phyloP scores from a whole-genome alignment of 2,888 invertebrate genomes.

The Laspeyria flexula region DNA sequence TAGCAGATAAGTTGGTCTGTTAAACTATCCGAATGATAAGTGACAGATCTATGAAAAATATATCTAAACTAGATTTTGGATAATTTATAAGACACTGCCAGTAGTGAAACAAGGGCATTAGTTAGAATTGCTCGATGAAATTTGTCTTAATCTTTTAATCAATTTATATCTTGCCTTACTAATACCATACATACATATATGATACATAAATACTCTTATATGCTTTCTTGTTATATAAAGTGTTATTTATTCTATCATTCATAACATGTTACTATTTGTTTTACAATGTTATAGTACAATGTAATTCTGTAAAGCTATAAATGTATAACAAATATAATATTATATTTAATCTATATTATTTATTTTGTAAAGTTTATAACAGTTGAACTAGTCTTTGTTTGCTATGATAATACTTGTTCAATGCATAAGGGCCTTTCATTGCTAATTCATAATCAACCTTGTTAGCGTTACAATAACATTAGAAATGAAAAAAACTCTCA shows the following conservation, averaged over 20 bases:
- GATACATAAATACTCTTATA: slow-evolving; percentile 1
- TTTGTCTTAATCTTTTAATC: neutral
- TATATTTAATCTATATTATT: neutral
- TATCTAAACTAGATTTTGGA: too few relatives aligned
- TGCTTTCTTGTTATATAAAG: neutral
- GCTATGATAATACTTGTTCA: too few relatives aligned
- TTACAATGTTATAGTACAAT: slow-evolving; percentile 20
- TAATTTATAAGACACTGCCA: neutral
- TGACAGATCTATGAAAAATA: too few relatives aligned
- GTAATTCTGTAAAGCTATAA: slow-evolving; percentile 10
- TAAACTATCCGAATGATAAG: too few relatives aligned
- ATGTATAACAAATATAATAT: neutral
- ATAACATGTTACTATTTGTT: slow-evolving; percentile 6
- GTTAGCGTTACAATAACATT: too few relatives aligned
- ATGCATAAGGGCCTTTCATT: too few relatives aligned
- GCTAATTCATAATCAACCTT: too few relatives aligned
- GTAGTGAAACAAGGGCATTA: neutral
- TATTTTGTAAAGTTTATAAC: neutral
- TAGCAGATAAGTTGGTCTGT: too few relatives aligned
- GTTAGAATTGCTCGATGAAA: neutral
- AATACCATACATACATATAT: slow-evolving; percentile 1
- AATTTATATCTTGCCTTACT: slow-evolving; percentile 35
- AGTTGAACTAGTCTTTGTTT: too few relatives aligned
- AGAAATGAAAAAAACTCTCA: neutral
- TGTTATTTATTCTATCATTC: neutral